Conservation (phyloP, 2,888 invertebrate genomes). For the Cheiracanthium punctorium region DNA sequence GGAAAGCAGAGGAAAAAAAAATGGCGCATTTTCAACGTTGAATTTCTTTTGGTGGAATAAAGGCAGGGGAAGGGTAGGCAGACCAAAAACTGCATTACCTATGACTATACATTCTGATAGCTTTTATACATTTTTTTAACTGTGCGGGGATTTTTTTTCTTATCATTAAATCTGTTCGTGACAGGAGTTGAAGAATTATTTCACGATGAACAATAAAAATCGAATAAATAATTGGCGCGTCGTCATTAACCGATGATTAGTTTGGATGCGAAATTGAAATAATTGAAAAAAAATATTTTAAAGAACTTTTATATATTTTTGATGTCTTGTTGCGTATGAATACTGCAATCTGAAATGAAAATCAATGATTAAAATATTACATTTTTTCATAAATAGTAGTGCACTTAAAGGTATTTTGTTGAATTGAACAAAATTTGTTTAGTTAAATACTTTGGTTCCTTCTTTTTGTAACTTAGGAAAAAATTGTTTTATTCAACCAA, state of each 20-base stretch:
- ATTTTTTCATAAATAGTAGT: too few species aligned
- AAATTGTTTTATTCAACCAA: too few species aligned
- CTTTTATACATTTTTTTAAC: slow-evolving; percentile 16
- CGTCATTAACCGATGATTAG: slow-evolving; percentile 7
- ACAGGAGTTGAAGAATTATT: neutral
- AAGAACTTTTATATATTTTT: too few species aligned
- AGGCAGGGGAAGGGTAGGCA: slow-evolving; percentile 12
- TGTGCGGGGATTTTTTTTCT: neutral
- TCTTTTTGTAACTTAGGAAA: too few species aligned
- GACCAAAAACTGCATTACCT: slow-evolving; percentile 39
- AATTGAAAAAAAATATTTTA: neutral
- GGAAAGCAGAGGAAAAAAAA: slow-evolving; percentile 11
- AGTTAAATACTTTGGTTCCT: too few species aligned
- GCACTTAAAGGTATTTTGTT: too few species aligned
- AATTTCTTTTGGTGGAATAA: slow-evolving; percentile 44
- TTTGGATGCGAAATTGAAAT: neutral
- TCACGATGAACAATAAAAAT: neutral
- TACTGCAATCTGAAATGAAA: too few species aligned
- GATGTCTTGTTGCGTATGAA: too few species aligned
- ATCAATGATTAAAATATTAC: too few species aligned
- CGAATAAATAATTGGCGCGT: neutral
- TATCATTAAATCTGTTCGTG: slow-evolving; percentile 33
- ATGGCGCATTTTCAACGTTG: slow-evolving; percentile 47
- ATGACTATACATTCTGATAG: slow-evolving; percentile 47
- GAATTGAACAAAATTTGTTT: too few species aligned